Evolutionary conservation across 1,140 invertebrate species (phyloP), one percentile per base, ranked within the genome.

Genomic region (Diploscapter pachys): DNA sequence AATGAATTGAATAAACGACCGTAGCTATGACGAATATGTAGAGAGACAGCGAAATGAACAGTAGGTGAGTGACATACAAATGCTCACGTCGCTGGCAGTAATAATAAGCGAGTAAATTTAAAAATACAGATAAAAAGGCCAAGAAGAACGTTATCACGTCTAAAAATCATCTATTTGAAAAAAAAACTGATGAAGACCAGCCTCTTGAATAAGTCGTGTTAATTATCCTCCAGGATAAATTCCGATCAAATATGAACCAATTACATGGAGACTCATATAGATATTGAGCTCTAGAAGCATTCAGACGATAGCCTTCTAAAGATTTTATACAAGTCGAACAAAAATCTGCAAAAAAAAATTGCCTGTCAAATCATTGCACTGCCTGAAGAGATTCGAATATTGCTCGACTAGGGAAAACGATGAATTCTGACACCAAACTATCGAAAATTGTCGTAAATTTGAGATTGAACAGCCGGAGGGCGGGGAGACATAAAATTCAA

Each of bases 281-380:
- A 48, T 52, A 59, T 3, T 57, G 66, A 61, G 13, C 53, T 63
- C 66, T n/a, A 31, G 68, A 61, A 9, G 71, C 55, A 31, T 67
- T 69, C 5, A 62, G 66, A 50, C 73, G 56, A 63, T 75, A 63
- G 31, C 73, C 55, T 72, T 59, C 73, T 75, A 51, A 8, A 70
- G 63, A 70, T 13, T 53, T 31, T 5, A 9, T 4, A 5, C 53
- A 54, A 73, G 56, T 67, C 68, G 70, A 52, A 13, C 9, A 53
- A 68, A 52, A 6, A 70, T n/a, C 6, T 63, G 50, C 70, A 6
- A 13, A 31, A 62, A 62, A 3, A 13, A 2, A 57, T n/a, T 31
- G 64, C 73, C 73, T 71, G 73, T 54, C 49, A 75, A 54, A 63
- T 75, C 73, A 69, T 75, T 75, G 59, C 73, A 75, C 71, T 75